Evolutionary conservation across 2,888 invertebrate genomes (phyloP), one percentile per base, ranked within the genome.

Genomic region (Andrena minutula): DNA sequence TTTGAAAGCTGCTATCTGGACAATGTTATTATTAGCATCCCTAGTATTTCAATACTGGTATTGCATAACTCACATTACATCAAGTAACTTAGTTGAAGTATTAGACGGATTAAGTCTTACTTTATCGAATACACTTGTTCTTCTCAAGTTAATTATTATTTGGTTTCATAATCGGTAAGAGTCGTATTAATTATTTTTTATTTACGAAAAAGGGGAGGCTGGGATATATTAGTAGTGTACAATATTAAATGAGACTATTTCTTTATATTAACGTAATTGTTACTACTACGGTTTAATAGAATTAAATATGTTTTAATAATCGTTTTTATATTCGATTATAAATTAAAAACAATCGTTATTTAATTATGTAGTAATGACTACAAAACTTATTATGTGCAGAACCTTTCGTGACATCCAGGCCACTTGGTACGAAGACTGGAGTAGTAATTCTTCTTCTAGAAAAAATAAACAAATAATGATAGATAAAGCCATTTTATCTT

Each of bases 21-120:
- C 58, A 4, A 65, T 26, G 10, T 1, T 47, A 23, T 60, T 85
- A 60, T 20, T 3, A 7, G 60, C 8, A 2, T 71, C 30, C 41
- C 35, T 72, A 7, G 12, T 69, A 10, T 84, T 84, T 56, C 84
- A 86, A 51, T 85, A 70, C n/a, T 76, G 80, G 82, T 80, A 87
- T n/a, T 56, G 76, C 32, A 41, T 74, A 7, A 61, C 26, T n/a
- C 75, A 77, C 16, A 23, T 76, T 8, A 58, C 41, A 41, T 65
- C 47, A 8, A 60, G 75, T 56, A n/a, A 72, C 12, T 16, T 87
- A 30, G 51, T 61, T 7, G 75, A 86, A 0, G 7, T 85, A 20
- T 28, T 87, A 77, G 78, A 86, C 10, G 77, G 75, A 10, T 12
- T 86, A 10, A 79, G 80, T 5, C 5, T 78, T 28, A 75, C 72